Base-by-base conservation (phyloP, 2,888 invertebrate genomes). In the Selenia dentaria region DNA sequence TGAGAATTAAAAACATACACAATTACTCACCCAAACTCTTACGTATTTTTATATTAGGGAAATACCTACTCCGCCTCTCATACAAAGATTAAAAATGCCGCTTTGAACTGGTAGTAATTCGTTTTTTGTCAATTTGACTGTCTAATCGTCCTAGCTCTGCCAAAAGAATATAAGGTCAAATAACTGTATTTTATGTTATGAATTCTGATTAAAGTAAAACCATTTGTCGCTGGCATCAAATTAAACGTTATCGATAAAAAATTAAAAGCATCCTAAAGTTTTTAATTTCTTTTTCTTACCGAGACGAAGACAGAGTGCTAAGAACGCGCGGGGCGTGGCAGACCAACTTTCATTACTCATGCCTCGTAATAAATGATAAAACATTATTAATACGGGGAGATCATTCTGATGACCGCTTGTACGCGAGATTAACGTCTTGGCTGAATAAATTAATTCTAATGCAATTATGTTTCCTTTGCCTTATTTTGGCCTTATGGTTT, bases 301-400 rank as follows among this genome's bases (percentile, higher is more conserved):
- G 62, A 83, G 89, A 88, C 88, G 87, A 88, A 88, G 89, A 89
- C 81, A 67, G 82, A 88, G 83, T 82, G 79, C 70, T 67, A 77
- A 62, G 73, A 74, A 73, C 77, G 78, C 72, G 79, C 79, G 78
- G 86, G 88, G 90, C 89, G 89, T 85, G 87, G 79, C 80, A 56
- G 79, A 69, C 77, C 79, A 81, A 88, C 81, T 88, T 88, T 86
- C 90, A 90, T 90, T 89, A 90, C 89, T 89, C 89, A 88, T 70
- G 67, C 70, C 72, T 74, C 70, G 78, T 90, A 86, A 90, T 88
- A 90, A 90, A 90, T 90, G 88, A 90, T 90, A 90, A 89, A 85
- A 88, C 88, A 90, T 90, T 90, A 90, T 90, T 89, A 90, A 89
- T 89, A 83, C 75, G 75, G 69, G 64, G 77, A 78, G 84, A 88